Percentiles rank a stretch among this genome's conserved stretches.
phyloP scores from a whole-genome alignment of 2,888 invertebrate genomes.

The Hirtodrosophila duncani region DNA sequence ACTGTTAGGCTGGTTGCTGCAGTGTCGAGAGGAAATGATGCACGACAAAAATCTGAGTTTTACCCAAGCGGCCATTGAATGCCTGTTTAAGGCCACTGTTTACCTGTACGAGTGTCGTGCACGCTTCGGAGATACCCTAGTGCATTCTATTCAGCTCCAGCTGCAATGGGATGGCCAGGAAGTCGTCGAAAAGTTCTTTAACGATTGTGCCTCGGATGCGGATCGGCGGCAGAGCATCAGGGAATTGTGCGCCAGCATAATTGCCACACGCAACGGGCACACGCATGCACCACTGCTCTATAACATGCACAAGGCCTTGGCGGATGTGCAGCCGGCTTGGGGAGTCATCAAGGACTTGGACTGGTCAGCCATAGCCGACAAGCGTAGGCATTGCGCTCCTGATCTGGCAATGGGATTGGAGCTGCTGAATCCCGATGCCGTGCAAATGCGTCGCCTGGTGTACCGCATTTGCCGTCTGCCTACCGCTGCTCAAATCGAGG shows the following conservation, averaged over 20 bases:
- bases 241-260: constrained; percentile 34
- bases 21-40: constrained; percentile 37
- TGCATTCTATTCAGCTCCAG: constrained; percentile 19
- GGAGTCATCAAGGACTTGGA: constrained; percentile 39
- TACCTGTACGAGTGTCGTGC: constrained; percentile 49
- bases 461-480: constrained; percentile 44
- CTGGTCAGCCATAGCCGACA: constrained; percentile 30
- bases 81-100: constrained; percentile 49
- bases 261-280: constrained; percentile 41
- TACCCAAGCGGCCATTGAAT: constrained; percentile 39
- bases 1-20: constrained; percentile 48
- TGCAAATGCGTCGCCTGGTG: constrained; percentile 48
- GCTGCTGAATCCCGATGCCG: constrained; percentile 18
- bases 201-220: not conserved
- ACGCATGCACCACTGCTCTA: constrained; percentile 33
- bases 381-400: constrained; percentile 8
- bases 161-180: constrained; percentile 18
- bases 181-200: constrained; percentile 20
- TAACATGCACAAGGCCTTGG: constrained; percentile 42
- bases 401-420: constrained; percentile 3
- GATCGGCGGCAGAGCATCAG: constrained; percentile 23
- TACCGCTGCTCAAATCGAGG: constrained; percentile 24
- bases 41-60: constrained; percentile 28
- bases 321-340: constrained; percentile 46
- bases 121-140: constrained; percentile 38